phyloP scores from a whole-genome alignment of 2,888 invertebrate species.

The Taenaris catops region DNA sequence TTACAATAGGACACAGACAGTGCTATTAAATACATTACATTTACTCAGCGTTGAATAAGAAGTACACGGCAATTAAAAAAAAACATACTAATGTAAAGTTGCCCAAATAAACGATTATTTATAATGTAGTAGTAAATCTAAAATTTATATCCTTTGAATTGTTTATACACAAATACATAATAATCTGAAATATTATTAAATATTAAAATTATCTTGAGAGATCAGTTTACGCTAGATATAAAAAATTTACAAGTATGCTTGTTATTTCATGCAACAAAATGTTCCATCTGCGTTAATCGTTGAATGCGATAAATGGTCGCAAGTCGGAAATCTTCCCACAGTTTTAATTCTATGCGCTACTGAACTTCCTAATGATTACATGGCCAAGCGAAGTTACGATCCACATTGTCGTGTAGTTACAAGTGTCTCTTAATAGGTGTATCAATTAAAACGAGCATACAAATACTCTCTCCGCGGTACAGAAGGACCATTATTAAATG shows the following conservation, averaged over 20 bases:
- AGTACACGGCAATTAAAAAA: slow-evolving; percentile 57
- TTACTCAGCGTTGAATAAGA: slow-evolving; percentile 62
- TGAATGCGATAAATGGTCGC: slow-evolving; percentile 59
- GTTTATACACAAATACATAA: slow-evolving; percentile 73
- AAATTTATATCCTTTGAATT: slow-evolving; percentile 67
- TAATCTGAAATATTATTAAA: slow-evolving; percentile 70
- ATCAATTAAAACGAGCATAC: slow-evolving; percentile 35
- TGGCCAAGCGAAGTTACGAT: slow-evolving; percentile 57
- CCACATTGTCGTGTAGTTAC: slow-evolving; percentile 38
- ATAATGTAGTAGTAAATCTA: slow-evolving; percentile 65
- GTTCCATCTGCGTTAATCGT: slow-evolving; percentile 55
- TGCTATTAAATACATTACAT: slow-evolving; percentile 64
- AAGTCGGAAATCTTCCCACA: slow-evolving; percentile 59
- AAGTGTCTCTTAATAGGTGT: slow-evolving; percentile 34
- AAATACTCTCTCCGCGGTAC: slow-evolving; percentile 28
- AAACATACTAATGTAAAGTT: slow-evolving; percentile 54
- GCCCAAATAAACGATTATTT: slow-evolving; percentile 56
- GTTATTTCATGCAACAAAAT: slow-evolving; percentile 59
- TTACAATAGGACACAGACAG: slow-evolving; percentile 72
- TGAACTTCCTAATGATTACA: slow-evolving; percentile 63
- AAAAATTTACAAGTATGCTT: slow-evolving; percentile 71
- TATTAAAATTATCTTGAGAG: slow-evolving; percentile 76
- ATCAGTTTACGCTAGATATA: slow-evolving; percentile 77
- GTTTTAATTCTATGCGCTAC: slow-evolving; percentile 68
- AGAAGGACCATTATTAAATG: background rate